Conservation (phyloP, 1,140 invertebrate species). For the Diuraphis noxia region DNA sequence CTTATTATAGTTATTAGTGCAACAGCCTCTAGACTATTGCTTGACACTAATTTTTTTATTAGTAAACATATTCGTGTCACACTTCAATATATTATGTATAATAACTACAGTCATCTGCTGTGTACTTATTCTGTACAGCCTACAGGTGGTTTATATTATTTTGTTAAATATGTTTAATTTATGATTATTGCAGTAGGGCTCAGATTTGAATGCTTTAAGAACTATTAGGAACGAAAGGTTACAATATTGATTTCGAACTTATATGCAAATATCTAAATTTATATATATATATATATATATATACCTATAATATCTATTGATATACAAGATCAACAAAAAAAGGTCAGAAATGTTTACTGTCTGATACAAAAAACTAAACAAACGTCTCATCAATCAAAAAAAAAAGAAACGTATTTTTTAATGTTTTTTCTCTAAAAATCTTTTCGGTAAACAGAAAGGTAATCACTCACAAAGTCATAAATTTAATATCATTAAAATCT, state of each 20-base stretch:
- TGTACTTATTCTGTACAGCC: not conserved
- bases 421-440: not conserved
- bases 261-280: not conserved
- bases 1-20: slow-evolving; percentile 16
- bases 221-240: not conserved
- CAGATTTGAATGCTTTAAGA: not conserved
- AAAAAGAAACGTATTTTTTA: not conserved
- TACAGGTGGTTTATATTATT: not conserved
- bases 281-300: not conserved
- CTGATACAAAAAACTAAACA: not conserved
- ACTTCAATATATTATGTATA: not conserved
- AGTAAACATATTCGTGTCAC: not conserved
- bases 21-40: not conserved
- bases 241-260: not conserved
- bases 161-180: not conserved
- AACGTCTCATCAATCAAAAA: not conserved
- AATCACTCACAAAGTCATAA: not conserved
- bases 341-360: not conserved
- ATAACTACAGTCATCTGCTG: not conserved
- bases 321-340: not conserved
- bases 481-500: not conserved
- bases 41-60: not conserved
- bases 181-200: not conserved
- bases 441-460: not conserved
- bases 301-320: not conserved